Evolutionary conservation across 2,797 vertebrate species (phyloP), one percentile per base, ranked within the genome.

Genomic region (Bradypodion pumilum): DNA sequence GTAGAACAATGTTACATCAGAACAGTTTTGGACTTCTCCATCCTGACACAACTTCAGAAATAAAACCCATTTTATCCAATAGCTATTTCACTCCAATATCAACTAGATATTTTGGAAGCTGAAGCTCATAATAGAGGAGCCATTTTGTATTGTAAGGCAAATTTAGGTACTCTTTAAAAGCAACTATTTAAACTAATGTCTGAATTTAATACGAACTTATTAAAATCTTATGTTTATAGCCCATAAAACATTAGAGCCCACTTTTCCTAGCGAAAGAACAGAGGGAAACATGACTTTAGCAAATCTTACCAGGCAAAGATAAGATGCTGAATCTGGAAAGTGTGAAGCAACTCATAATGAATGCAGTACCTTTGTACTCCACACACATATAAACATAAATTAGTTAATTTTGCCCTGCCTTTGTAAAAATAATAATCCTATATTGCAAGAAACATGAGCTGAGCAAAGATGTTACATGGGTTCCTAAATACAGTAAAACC

Each of bases 41-140:
- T 83, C 80, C 90, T 10, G 16, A 62, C 5, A 63, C 15, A 63
- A 19, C 56, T 90, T 80, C n/a, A 46, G 87, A 91, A 52, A 63
- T 32, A 89, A 69, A 70, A 40, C 40, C 0, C 79, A 72, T 73
- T 0, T 68, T 0, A 75, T n/a, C 78, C 74, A 27, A 82, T 85
- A 27, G 23, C 73, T 80, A 29, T 68, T 88, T 52, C 46, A 72
- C 65, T 87, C 52, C 78, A 37, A 77, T 89, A 68, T 35, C 78
- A 80, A 82, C 70, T 56, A 78, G 7, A 73, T 19, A 74, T 60
- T 83, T 68, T 75, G n/a, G 52, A 32, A 44, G n/a, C 27, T 72
- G 29, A 84, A 70, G 4, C 15, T 2, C 1, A 42, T 82, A 70
- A 12, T 65, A 89, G 86, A 83, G 80, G 85, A 86, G 40, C 49